Conservation (phyloP, 2,113 vertebrate species). For the Balaeniceps rex region DNA sequence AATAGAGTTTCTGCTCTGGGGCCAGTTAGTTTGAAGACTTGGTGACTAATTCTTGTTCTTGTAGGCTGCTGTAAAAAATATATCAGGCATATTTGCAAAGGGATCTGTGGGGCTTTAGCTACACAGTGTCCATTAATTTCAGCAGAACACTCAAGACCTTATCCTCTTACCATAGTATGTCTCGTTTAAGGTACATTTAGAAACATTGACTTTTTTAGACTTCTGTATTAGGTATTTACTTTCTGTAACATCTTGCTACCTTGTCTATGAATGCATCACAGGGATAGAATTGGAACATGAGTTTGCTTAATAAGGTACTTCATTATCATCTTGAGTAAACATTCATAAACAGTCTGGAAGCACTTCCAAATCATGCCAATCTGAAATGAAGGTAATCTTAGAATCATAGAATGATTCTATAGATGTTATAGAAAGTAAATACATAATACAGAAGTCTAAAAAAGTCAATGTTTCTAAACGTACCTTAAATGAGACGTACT, state of each 20-base stretch:
- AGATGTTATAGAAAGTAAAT: not conserved
- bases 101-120: not conserved
- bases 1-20: not conserved
- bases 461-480: not conserved
- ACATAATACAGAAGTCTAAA: not conserved
- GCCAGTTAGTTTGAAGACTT: not conserved
- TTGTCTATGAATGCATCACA: not conserved
- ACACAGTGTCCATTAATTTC: not conserved
- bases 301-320: not conserved
- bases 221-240: not conserved
- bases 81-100: not conserved
- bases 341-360: not conserved
- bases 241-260: not conserved
- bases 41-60: not conserved
- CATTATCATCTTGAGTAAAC: not conserved
- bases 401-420: no score
- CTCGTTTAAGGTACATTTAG: not conserved
- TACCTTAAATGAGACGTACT: not conserved
- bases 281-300: not conserved
- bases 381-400: not conserved
- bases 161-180: not conserved
- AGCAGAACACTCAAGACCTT: not conserved
- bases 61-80: not conserved
- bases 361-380: not conserved
- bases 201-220: not conserved